These are phyloP conservation scores for Rhinogobius similis DNA, from an alignment of 2,113 vertebrate genomes.

Conservation along the genomic window DNA sequence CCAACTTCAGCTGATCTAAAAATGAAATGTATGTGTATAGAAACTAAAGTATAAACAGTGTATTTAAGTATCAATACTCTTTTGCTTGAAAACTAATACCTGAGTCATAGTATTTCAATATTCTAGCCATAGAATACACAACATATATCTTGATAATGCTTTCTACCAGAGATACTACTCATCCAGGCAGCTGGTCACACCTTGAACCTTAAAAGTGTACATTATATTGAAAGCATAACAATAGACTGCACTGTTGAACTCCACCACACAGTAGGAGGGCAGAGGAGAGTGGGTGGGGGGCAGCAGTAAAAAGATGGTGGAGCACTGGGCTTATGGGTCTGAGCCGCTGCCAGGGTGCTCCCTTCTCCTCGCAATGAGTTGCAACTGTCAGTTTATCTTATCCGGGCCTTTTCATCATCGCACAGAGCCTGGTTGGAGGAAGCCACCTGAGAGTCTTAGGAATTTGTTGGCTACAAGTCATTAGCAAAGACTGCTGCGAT, in stretches of 20 bases:
- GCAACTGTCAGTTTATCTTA: constrained; percentile 99
- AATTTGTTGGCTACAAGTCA: constrained; percentile 93
- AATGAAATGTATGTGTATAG: no score
- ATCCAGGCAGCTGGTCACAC: no score
- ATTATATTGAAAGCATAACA: background rate
- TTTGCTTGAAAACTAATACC: no score
- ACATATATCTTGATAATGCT: no score
- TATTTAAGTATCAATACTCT: no score
- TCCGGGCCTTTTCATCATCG: constrained; percentile 97
- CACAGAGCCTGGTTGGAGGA: constrained; percentile 88
- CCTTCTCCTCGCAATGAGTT: constrained; percentile 91
- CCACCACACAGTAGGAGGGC: constrained; percentile 45
- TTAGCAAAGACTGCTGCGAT: constrained; percentile 87
- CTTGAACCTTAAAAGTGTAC: background rate
- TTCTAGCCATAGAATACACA: no score
- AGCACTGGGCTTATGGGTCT: constrained; percentile 84
- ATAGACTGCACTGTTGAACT: constrained; percentile 30
- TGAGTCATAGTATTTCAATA: no score
- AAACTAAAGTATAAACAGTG: no score
- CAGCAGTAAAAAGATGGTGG: constrained; percentile 33
- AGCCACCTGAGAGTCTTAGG: constrained; percentile 96
- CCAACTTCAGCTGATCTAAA: no score
- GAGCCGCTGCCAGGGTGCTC: constrained; percentile 92
- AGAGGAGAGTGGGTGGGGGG: constrained; percentile 56
- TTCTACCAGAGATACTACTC: no score